Evolutionary conservation across 2,797 vertebrate genomes (phyloP).

Genomic region (Pseudochirops cupreus): DNA sequence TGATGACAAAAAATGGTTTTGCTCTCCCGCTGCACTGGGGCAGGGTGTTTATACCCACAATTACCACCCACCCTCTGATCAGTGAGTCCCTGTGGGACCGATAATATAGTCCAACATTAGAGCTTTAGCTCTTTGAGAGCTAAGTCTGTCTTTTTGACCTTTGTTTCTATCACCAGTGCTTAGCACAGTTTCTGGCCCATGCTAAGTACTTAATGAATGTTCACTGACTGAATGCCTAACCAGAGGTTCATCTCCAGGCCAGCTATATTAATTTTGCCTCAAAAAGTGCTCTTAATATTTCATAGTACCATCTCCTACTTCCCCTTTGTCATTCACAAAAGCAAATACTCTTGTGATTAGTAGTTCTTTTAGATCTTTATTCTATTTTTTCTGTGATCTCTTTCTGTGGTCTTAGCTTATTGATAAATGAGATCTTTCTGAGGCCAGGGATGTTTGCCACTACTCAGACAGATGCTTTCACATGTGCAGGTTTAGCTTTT

Average conservation of each 20-base stretch:
- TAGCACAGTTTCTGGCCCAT: background rate
- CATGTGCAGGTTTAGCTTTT: background rate
- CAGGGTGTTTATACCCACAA: background rate
- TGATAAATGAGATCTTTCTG: background rate
- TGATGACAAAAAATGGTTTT: background rate
- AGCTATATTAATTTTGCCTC: background rate
- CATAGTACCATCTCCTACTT: background rate
- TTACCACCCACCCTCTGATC: background rate
- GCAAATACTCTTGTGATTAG: background rate
- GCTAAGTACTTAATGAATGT: background rate
- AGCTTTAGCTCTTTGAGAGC: background rate
- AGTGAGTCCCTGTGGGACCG: background rate
- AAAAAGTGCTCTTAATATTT: background rate
- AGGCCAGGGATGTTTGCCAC: background rate
- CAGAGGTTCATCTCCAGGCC: background rate
- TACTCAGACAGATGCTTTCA: slow-evolving; percentile 1
- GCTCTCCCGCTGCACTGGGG: background rate
- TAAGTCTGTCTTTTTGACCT: background rate
- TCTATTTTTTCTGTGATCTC: background rate
- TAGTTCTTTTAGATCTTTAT: background rate
- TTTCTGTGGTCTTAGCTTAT: background rate
- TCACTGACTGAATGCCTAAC: background rate
- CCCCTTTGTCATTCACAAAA: background rate
- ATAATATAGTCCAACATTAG: background rate
- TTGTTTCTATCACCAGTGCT: background rate